Evolutionary conservation across 2,113 vertebrate species (phyloP), one percentile per base, ranked within the genome.

Genomic region (Planiliza haematocheilus): DNA sequence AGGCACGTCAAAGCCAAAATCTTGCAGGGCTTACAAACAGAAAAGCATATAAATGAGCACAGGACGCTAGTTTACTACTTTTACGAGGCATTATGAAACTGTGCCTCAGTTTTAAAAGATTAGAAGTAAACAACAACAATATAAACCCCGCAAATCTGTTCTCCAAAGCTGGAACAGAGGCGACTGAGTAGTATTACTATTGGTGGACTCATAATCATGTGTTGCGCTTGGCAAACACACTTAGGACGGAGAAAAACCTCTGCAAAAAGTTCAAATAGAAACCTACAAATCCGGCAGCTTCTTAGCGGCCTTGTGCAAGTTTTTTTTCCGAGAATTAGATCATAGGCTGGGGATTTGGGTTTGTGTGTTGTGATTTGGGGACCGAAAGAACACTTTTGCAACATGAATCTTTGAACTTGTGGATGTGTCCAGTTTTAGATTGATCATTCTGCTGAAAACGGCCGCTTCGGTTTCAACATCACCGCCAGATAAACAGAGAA

Each of bases 221-320:
- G 86, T 49, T 79, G 76, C 42, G 12, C 72, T 89, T 85, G 89
- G 85, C 83, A 88, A 89, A 79, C 43, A 56, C 46, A 77, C 79
- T 75, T 70, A 63, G 76, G 60, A 79, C 11, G 2, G 50, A 84
- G 60, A 56, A 82, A 82, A 69, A 42, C 41, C 64, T 74, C 69
- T 72, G 38, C 67, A 71, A 79, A 84, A 89, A 80, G 83, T 87
- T 87, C 70, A 87, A 77, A 87, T 51, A 76, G 58, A 92, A 85
- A 90, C 78, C 72, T 85, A 59, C 76, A 90, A 87, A 90, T 90
- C 85, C 85, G 60, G 80, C 88, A 89, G 77, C 70, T 85, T 89
- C 81, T 84, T 59, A 81, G 77, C 65, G 77, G 80, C 71, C 70
- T 86, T 86, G 65, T 81, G 86, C 68, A 85, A 89, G 69, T 77